Evolutionary conservation across 2,888 invertebrate genomes (phyloP), one percentile per base, ranked within the genome.

Genomic region (Hirtodrosophila histrioides): DNA sequence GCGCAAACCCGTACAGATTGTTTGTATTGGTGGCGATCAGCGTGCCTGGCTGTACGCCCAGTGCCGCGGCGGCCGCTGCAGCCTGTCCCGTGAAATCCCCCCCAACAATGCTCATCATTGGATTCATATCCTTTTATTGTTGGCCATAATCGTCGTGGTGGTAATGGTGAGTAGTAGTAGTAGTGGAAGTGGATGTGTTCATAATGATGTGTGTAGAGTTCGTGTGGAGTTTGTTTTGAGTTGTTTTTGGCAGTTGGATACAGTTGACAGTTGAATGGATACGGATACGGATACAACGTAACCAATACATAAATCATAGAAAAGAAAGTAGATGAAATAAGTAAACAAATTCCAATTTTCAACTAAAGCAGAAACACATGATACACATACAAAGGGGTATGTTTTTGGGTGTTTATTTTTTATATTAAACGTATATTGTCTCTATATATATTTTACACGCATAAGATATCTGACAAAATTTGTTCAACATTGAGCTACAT

Each of bases 101-200:
- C 87, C 91, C 91, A 85, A 91, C 91, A 88, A 92, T 88, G 86
- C 91, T 91, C 91, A 92, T 91, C 91, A 92, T 91, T 75, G 91
- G 91, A 91, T 92, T 91, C 84, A 92, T 88, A 82, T 92, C 91
- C 92, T 92, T 84, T 73, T 56, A 35, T 46, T 49, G 41, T 17
- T 17, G 17, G 17, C 2, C 17, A 17, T 17, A 17, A 1, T 17
- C 17, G 2, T 17, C 17, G 43, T 60, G 33, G 56, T 58, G 48
- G 29, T 44, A 40, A 35, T 68, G 49, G 43, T 29, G 53, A 45
- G n/a, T n/a, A n/a, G n/a, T 69, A 29, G 33, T 69, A 41, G 40
- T 65, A 53, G 53, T 67, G 17, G 17, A 17, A 55, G 49, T 53
- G 33, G 56, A 39, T 17, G 50, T 45, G 31, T 67, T 53, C 35